Conservation (phyloP, 1,140 invertebrate species). For the Diorhabda elongata region DNA sequence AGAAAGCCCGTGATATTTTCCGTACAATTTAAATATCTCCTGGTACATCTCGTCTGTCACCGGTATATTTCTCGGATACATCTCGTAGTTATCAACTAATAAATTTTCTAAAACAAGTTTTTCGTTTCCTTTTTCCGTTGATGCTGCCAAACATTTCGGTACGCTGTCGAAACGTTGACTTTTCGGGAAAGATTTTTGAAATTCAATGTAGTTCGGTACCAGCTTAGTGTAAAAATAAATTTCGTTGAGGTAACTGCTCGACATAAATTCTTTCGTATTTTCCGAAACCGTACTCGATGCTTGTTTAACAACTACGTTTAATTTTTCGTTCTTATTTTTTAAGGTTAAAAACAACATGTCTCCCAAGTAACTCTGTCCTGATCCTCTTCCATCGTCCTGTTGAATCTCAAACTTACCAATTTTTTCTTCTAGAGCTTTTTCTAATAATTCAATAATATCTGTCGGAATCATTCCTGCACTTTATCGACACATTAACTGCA, state of each 20-base stretch:
- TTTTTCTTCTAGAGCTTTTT: background rate
- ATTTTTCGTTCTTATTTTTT: conserved; percentile 6
- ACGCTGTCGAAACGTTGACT: conserved; percentile 27
- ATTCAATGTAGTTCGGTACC: background rate
- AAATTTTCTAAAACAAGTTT: conserved; percentile 47
- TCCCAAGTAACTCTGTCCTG: conserved; percentile 8
- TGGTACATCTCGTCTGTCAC: conserved; percentile 18
- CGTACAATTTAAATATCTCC: conserved; percentile 23
- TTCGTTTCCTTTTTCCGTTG: conserved; percentile 45
- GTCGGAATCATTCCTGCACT: background rate
- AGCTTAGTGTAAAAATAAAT: conserved; percentile 7
- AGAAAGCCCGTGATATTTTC: conserved; percentile 36
- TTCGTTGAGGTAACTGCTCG: conserved; percentile 5
- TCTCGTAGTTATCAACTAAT: conserved; percentile 12
- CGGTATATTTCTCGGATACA: conserved; percentile 18
- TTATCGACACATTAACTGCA: background rate
- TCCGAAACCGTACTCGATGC: background rate
- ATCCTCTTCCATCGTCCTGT: conserved; percentile 3
- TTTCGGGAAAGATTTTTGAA: background rate
- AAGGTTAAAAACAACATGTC: conserved; percentile 3
- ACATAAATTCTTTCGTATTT: conserved; percentile 3
- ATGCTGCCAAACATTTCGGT: conserved; percentile 22
- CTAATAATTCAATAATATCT: conserved; percentile 4
- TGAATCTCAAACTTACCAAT: background rate
- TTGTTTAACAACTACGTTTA: conserved; percentile 11